These are phyloP conservation scores for Melanotus villosus DNA, from an alignment of 2,888 invertebrate genomes.

Conservation along the genomic window DNA sequence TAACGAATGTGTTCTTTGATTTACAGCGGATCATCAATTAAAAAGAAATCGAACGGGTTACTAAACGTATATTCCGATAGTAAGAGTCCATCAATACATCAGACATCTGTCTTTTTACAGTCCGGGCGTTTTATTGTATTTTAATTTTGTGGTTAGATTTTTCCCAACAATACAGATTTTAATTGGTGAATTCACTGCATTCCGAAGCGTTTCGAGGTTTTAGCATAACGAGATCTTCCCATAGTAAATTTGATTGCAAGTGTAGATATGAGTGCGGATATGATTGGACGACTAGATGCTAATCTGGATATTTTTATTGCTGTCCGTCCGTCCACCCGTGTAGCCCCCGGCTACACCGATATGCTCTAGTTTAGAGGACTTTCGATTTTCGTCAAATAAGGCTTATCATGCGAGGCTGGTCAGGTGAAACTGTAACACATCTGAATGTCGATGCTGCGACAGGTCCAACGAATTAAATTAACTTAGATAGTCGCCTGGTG, in stretches of 20 bases:
- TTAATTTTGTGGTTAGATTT: slow-evolving; percentile 28
- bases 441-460: slow-evolving; percentile 45
- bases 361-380: slow-evolving; percentile 60
- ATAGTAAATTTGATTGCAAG: background rate
- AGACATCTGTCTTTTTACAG: background rate
- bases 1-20: too few species aligned
- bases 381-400: slow-evolving; percentile 61
- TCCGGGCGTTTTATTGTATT: background rate
- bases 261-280: slow-evolving; percentile 5
- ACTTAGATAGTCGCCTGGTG: too few species aligned
- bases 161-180: too few species aligned
- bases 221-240: background rate
- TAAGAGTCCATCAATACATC: background rate
- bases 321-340: slow-evolving; percentile 39
- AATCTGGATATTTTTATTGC: slow-evolving; percentile 29
- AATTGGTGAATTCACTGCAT: too few species aligned
- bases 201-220: background rate
- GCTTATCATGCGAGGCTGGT: slow-evolving; percentile 58
- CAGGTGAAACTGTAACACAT: slow-evolving; percentile 57
- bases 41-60: too few species aligned
- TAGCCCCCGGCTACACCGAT: slow-evolving; percentile 47
- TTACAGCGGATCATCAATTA: too few species aligned
- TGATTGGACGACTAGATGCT: slow-evolving; percentile 17
- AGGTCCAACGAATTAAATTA: slow-evolving; percentile 28
- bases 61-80: background rate